Evolutionary conservation across 2,113 vertebrate species (phyloP), one percentile per base, ranked within the genome.

Genomic region (Syrmaticus mikado): DNA sequence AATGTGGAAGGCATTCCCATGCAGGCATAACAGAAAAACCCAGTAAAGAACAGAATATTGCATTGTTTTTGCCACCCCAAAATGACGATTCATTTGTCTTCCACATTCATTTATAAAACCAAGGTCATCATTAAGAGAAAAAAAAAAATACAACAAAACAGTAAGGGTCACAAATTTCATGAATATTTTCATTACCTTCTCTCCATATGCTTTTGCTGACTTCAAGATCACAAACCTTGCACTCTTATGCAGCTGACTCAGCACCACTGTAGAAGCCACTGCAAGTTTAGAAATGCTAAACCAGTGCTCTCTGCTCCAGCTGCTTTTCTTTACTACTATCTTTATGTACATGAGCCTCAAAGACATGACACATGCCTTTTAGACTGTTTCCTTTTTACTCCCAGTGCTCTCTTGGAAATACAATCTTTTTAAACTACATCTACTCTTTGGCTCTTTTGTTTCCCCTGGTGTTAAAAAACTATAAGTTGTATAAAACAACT

Each of bases 51-150:
- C 11, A 72, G 52, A 80, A 5, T 30, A 66, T 11, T 53, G 15
- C 13, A 0, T 41, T 70, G 27, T 30, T 32, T 38, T 52, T 79
- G 12, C 58, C 64, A 68, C 24, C 1, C 3, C 40, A 82, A 84
- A 89, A 89, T 36, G 27, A 73, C 68, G 81, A 90, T 76, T 86
- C 40, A 79, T 73, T 66, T 58, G 36, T 92, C 91, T 93, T 55
- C 82, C 32, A 28, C 30, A 79, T 60, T 52, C n/a, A 50, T 50
- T 84, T 76, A 58, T 66, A 85, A 84, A 73, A 38, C 40, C 72
- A 73, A 13, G 22, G 15, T 73, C 81, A 79, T 21, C 5, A 60
- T 16, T 17, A 27, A n/a, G 48, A 64, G 5, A 52, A 64, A 41
- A n/a, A 61, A 81, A 66, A 90, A 75, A 41, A 22, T 6, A 22